These are phyloP conservation scores for Sipha maydis DNA, from an alignment of 2,888 invertebrate genomes.

Conservation along the genomic window DNA sequence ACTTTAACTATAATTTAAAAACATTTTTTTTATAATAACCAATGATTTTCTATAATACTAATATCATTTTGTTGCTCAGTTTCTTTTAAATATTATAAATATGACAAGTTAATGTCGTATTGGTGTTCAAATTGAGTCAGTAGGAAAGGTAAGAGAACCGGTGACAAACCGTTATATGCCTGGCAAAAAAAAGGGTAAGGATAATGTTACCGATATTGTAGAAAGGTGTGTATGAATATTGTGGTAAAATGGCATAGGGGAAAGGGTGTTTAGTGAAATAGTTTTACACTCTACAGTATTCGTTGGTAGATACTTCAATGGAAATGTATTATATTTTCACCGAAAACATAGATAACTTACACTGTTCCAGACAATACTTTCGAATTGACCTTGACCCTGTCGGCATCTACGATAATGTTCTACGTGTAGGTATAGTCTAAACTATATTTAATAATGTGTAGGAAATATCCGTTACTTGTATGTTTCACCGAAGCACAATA, in stretches of 20 bases:
- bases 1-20: too few relatives aligned
- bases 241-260: neutral
- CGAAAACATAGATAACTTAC: neutral
- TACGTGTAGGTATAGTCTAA: neutral
- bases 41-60: neutral
- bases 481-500: constrained; percentile 22
- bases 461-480: neutral
- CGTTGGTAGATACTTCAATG: neutral
- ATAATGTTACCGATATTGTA: neutral
- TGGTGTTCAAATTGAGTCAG: constrained; percentile 20
- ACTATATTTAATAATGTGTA: constrained; percentile 19
- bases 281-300: constrained; percentile 1
- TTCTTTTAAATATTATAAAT: constrained; percentile 7
- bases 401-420: neutral
- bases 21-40: neutral
- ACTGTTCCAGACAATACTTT: constrained; percentile 4
- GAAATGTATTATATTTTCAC: neutral
- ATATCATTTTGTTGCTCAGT: neutral
- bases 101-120: constrained; percentile 22
- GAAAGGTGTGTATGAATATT: neutral
- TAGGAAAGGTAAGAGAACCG: constrained; percentile 3
- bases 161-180: neutral
- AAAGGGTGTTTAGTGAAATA: neutral
- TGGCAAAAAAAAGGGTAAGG: neutral
- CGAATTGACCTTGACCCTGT: constrained; percentile 26